phyloP scores from a whole-genome alignment of 2,888 invertebrate species.

The Leptopterna dolabrata region DNA sequence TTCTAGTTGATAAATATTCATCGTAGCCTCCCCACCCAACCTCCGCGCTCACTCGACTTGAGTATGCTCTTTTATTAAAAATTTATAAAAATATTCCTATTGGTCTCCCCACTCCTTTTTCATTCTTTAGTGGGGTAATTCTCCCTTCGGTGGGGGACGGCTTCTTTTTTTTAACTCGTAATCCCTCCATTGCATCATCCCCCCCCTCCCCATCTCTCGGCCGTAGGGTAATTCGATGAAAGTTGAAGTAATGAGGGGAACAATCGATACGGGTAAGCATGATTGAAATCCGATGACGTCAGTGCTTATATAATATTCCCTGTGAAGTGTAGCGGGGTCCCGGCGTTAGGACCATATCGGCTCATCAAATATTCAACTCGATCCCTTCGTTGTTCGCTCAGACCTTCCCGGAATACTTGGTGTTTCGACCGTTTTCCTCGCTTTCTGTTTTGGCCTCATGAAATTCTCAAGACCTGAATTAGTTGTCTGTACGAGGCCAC shows the following conservation, averaged over 20 bases:
- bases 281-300: conserved; percentile 51
- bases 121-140: conserved; percentile 32
- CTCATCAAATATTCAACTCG: conserved; percentile 43
- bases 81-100: conserved; percentile 48
- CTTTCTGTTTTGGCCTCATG: background rate
- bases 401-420: background rate
- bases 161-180: conserved; percentile 8
- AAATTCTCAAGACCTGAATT: background rate
- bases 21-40: background rate
- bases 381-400: background rate
- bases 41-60: conserved; percentile 23
- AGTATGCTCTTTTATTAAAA: conserved; percentile 49
- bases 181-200: conserved; percentile 24
- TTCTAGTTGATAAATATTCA: conserved; percentile 44
- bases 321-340: conserved; percentile 28
- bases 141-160: background rate
- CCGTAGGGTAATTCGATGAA: conserved; percentile 47
- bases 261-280: conserved; percentile 46
- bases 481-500: background rate
- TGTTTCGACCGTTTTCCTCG: background rate
- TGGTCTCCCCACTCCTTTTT: conserved; percentile 19
- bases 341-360: conserved; percentile 41
- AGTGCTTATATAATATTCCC: conserved; percentile 42
- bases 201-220: background rate
- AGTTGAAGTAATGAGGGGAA: conserved; percentile 31